A percentile compares a stretch with the other conserved stretches of the same genome.
Evolutionary conservation across 2,888 invertebrate species (phyloP).

Genomic region (Auanema freiburgensis): DNA sequence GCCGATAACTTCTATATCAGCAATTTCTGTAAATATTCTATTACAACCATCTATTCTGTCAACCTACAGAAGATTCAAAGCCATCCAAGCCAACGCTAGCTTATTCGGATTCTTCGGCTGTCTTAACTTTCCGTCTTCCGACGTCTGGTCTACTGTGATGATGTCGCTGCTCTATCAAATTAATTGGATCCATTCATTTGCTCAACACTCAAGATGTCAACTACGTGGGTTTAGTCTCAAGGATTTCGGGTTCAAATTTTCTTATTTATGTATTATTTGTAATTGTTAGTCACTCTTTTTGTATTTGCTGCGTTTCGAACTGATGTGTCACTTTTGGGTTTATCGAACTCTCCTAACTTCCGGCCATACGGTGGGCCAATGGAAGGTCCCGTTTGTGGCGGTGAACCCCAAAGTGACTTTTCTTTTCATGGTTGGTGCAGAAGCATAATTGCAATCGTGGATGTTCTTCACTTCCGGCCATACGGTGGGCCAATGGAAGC

Average conservation of each 20-base stretch:
- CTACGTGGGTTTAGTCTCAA: not conserved
- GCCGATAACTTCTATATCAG: too few species aligned
- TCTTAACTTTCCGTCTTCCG: too few species aligned
- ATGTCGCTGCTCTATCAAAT: slow-evolving; percentile 1
- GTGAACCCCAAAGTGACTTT: not conserved
- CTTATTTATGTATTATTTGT: too few species aligned
- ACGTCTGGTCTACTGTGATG: too few species aligned
- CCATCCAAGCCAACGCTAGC: too few species aligned
- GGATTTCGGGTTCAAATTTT: too few species aligned
- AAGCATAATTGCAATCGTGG: not conserved
- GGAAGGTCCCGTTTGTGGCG: slow-evolving; percentile 2
- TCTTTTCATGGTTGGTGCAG: not conserved
- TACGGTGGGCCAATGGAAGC: slow-evolving; percentile 8
- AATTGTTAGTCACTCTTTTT: not conserved
- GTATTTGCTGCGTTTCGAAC: not conserved
- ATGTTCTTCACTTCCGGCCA: slow-evolving; percentile 5
- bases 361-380: slow-evolving; percentile 9
- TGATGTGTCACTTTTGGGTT: not conserved
- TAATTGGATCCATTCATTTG: not conserved
- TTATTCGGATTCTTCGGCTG: too few species aligned
- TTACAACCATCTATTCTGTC: too few species aligned
- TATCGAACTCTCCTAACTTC: slow-evolving; percentile 1
- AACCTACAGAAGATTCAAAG: too few species aligned
- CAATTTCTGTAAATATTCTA: too few species aligned
- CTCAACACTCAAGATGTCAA: not conserved